Base-by-base conservation (phyloP, 1,140 invertebrate species). In the Chionoecetes opilio region DNA sequence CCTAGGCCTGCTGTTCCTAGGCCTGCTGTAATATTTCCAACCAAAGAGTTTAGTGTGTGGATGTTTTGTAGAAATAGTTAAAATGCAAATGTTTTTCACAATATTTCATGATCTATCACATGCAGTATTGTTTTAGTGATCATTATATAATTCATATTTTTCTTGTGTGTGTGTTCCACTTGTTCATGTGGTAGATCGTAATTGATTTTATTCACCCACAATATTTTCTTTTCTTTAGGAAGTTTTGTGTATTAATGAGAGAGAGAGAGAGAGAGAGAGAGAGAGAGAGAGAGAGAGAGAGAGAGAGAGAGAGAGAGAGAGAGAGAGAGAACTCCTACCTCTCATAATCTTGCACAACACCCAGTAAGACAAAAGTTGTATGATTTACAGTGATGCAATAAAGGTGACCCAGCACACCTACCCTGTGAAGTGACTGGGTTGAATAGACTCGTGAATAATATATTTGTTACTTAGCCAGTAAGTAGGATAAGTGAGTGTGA, bases 1-100 rank as follows among this genome's bases (percentile, higher is more conserved):
- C n/a, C n/a, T n/a, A n/a, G n/a, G n/a, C n/a, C n/a, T n/a, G n/a
- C n/a, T n/a, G n/a, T n/a, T n/a, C n/a, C n/a, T n/a, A n/a, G n/a
- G n/a, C n/a, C n/a, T n/a, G n/a, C n/a, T n/a, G 26, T 75, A 75
- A 75, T 75, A n/a, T 53, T n/a, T 75, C n/a, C n/a, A 21, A 75
- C 63, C 63, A 75, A 75, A 75, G 63, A 75, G n/a, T 75, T 75
- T 75, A 75, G 63, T 75, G 63, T 75, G 63, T 75, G 63, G 2
- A n/a, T 75, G 21, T 75, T 75, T 75, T 75, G n/a, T n/a, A 75
- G 63, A 75, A 75, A 26, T n/a, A 75, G n/a, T 75, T n/a, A n/a
- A 6, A 75, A 75, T 75, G 63, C 63, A 75, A 2, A n/a, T 75
- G 63, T n/a, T n/a, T 75, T 75, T n/a, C n/a, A 21, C 6, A 75